Conservation (phyloP, 92 coral and sea anemone genomes). For the Actinostola sp. region DNA sequence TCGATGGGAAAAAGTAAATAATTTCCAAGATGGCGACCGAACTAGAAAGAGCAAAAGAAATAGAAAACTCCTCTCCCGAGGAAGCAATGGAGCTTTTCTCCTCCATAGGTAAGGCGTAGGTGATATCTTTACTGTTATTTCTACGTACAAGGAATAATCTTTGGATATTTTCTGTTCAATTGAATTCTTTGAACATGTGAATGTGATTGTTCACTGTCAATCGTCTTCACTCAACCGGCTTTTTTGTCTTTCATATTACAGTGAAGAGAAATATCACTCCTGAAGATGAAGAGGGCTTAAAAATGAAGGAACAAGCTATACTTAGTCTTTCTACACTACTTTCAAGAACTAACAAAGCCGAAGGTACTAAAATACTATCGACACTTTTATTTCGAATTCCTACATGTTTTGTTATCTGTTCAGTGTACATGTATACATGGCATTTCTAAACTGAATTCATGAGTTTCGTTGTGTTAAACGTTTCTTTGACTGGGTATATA, state of each 20-base stretch:
- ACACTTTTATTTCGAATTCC: too few relatives aligned
- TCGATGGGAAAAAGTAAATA: slow-evolving; percentile 24
- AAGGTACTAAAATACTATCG: slow-evolving; percentile 55
- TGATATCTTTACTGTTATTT: too few relatives aligned
- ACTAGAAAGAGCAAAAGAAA: slow-evolving; percentile 81
- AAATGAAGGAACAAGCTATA: slow-evolving; percentile 93
- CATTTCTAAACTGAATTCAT: background rate
- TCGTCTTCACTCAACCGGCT: slow-evolving; percentile 2
- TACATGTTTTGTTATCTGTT: too few relatives aligned
- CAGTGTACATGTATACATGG: too few relatives aligned
- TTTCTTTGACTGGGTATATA: background rate
- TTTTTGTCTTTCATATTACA: slow-evolving; percentile 24
- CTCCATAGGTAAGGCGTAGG: slow-evolving; percentile 66
- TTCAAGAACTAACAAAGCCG: slow-evolving; percentile 86
- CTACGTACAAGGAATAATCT: too few relatives aligned
- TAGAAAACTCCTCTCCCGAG: slow-evolving; percentile 81
- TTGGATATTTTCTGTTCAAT: background rate
- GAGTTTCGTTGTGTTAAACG: background rate
- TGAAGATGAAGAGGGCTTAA: slow-evolving; percentile 85
- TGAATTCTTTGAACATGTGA: background rate
- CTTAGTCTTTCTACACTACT: slow-evolving; percentile 80
- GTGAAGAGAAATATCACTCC: slow-evolving; percentile 72
- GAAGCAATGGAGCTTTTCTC: slow-evolving; percentile 91
- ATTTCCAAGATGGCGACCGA: slow-evolving; percentile 92
- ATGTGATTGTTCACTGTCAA: background rate